phyloP scores from a whole-genome alignment of 2,113 vertebrate genomes.

The Hippocampus barbouri region DNA sequence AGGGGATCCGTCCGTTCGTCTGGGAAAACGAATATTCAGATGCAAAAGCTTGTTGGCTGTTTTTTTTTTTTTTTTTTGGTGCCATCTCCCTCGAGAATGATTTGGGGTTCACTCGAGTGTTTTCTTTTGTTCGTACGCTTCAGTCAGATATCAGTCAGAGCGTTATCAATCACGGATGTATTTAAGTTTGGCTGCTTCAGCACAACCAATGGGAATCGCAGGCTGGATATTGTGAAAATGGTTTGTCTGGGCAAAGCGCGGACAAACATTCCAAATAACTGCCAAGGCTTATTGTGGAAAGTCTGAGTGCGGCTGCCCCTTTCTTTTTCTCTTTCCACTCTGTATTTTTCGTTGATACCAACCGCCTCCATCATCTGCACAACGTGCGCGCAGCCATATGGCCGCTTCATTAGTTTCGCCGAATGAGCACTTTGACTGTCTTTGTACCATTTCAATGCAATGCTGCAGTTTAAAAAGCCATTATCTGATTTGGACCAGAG shows the following conservation, averaged over 20 bases:
- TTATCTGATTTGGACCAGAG: neutral
- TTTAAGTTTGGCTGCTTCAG: neutral
- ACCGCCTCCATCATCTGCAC: slow-evolving; percentile 6
- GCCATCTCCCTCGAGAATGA: neutral
- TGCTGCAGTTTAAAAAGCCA: neutral
- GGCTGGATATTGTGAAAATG: neutral
- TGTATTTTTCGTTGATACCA: neutral
- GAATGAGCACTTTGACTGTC: neutral
- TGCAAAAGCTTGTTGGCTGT: slow-evolving; percentile 30
- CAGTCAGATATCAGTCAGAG: neutral
- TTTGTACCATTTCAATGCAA: too few relatives aligned
- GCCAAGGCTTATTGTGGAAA: slow-evolving; percentile 8
- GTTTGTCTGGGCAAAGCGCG: neutral
- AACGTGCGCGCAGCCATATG: slow-evolving; percentile 5
- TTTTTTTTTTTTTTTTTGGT: neutral
- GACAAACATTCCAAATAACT: slow-evolving; percentile 1
- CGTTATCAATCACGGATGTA: neutral
- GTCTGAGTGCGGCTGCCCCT: neutral
- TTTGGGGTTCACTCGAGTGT: neutral
- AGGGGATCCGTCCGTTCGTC: slow-evolving; percentile 33
- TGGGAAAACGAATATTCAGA: slow-evolving; percentile 46
- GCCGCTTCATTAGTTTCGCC: neutral
- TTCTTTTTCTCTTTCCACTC: neutral
- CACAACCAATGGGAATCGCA: neutral
- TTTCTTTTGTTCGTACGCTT: neutral